phyloP scores from a whole-genome alignment of 2,888 invertebrate genomes.

The Magallana nippona region DNA sequence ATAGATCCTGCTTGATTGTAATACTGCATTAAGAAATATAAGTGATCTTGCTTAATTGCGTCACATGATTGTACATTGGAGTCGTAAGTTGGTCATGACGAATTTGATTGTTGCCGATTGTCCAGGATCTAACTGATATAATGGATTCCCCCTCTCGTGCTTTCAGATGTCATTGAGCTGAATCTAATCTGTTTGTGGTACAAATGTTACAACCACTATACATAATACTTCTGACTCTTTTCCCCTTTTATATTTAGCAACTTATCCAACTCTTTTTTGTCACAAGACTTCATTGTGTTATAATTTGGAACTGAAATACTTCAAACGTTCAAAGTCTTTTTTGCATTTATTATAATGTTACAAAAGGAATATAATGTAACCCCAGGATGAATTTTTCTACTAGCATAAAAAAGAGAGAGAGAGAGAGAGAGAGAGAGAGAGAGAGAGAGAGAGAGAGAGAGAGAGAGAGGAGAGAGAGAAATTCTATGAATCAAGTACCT shows the following conservation, averaged over 20 bases:
- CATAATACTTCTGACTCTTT: background rate
- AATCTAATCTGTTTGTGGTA: constrained; percentile 1
- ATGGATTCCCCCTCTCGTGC: constrained; percentile 15
- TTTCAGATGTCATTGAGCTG: constrained; percentile 4
- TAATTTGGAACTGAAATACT: background rate
- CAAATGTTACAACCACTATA: background rate
- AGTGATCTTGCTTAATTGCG: constrained; percentile 20
- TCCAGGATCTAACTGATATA: constrained; percentile 13
- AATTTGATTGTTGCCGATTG: background rate
- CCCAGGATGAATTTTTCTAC: no score
- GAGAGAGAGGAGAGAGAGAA: background rate
- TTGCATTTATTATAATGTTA: no score
- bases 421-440: no score
- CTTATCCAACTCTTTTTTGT: constrained; percentile 10
- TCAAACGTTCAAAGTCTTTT: no score
- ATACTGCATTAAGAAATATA: constrained; percentile 11
- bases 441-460: background rate
- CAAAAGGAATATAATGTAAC: no score
- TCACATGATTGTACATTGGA: constrained; percentile 3
- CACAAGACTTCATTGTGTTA: constrained; percentile 11
- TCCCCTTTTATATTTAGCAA: background rate
- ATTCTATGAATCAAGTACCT: background rate
- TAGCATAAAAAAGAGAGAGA: no score
- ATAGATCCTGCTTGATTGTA: background rate
- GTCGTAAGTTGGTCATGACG: constrained; percentile 11